A percentile compares a stretch with the other conserved stretches of the same genome.
Conservation (phyloP, 2,797 vertebrate species). For the Aeoliscus strigatus region DNA sequence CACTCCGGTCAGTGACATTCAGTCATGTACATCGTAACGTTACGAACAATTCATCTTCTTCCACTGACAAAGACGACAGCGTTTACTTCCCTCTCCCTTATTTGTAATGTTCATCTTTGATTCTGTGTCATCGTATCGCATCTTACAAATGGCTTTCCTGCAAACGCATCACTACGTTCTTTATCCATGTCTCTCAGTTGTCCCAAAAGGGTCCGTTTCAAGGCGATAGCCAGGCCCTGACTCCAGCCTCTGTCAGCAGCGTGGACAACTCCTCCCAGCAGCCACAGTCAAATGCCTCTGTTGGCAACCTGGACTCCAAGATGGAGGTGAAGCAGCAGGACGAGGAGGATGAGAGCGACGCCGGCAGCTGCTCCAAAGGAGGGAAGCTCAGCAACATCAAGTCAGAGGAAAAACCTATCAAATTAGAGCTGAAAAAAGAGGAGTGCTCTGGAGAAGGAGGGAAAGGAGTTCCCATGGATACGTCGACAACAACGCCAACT, state of each 20-base stretch:
- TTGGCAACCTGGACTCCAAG: constrained; percentile 80
- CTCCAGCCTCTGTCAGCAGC: constrained; percentile 89
- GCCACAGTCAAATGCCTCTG: constrained; percentile 75
- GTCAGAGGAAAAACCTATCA: constrained; percentile 81
- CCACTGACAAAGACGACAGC: background rate
- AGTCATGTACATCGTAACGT: background rate
- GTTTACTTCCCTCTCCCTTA: no score
- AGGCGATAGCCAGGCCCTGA: constrained; percentile 85
- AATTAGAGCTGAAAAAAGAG: constrained; percentile 73
- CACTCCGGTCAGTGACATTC: constrained; percentile 84
- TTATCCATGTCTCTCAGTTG: constrained; percentile 67
- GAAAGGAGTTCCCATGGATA: constrained; percentile 83
- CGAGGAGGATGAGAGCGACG: constrained; percentile 74
- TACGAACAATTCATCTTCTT: background rate
- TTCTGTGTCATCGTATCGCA: no score
- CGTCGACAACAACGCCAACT: constrained; percentile 14
- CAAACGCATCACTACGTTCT: background rate
- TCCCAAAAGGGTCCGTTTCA: constrained; percentile 88
- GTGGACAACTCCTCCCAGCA: constrained; percentile 85
- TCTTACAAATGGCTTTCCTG: background rate
- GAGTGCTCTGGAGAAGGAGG: constrained; percentile 73
- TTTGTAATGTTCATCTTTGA: no score
- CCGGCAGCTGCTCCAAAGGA: constrained; percentile 68
- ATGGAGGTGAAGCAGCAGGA: constrained; percentile 86
- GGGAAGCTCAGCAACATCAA: constrained; percentile 77